Conservation (phyloP, 2,797 vertebrate genomes). For the Macroramphosus scolopax region DNA sequence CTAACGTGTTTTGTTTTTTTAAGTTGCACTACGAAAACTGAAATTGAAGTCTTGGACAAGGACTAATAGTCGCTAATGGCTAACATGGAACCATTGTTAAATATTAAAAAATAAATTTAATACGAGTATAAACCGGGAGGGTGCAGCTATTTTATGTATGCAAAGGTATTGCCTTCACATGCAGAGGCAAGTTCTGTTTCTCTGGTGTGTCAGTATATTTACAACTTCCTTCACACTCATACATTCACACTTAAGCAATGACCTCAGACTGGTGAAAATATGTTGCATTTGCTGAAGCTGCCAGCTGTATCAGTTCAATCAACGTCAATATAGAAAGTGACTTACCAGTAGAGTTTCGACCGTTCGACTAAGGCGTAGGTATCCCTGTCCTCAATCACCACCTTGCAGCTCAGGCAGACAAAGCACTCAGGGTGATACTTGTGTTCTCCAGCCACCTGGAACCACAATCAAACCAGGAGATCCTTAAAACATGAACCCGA, state of each 20-base stretch:
- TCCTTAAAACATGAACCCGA: constrained; percentile 3
- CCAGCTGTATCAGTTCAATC: no score
- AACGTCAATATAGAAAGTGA: no score
- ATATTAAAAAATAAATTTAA: no score
- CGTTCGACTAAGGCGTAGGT: constrained; percentile 92
- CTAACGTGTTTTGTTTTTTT: not conserved
- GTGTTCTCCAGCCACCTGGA: constrained; percentile 94
- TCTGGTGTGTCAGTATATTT: no score
- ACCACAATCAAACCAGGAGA: constrained; percentile 35
- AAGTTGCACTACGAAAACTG: not conserved
- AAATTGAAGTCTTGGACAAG: not conserved
- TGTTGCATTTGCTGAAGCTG: no score
- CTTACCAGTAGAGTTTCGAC: constrained; percentile 94
- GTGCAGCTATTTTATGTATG: no score
- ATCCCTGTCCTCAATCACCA: constrained; percentile 93
- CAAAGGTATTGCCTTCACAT: no score
- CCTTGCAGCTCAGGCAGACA: constrained; percentile 94
- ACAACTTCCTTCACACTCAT: no score
- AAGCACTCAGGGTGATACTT: constrained; percentile 98
- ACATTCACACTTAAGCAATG: no score
- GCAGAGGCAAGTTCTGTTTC: no score
- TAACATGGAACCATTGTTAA: no score
- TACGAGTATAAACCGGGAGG: not conserved
- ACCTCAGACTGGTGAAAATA: no score
- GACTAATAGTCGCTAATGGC: not conserved